These are phyloP conservation scores for Eulithis testata DNA, from an alignment of 2,888 invertebrate genomes.

Conservation along the genomic window DNA sequence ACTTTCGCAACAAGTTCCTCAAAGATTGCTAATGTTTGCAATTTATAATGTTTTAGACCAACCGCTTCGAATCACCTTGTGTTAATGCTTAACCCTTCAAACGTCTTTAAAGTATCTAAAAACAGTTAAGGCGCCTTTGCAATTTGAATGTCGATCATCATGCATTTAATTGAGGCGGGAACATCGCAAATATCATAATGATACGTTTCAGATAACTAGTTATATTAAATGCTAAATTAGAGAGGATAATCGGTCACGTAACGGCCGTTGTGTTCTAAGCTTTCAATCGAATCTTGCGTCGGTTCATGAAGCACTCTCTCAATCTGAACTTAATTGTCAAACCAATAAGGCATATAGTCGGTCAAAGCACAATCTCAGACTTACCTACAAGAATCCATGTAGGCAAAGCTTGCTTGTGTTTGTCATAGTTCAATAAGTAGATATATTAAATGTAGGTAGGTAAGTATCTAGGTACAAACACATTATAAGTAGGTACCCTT, in stretches of 20 bases:
- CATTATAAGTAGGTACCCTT: too few species aligned
- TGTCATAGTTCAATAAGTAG: constrained; percentile 8
- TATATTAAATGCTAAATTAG: constrained; percentile 67
- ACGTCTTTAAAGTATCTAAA: constrained; percentile 12
- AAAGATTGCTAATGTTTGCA: too few species aligned
- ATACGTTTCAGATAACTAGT: constrained; percentile 56
- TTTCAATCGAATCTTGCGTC: constrained; percentile 67
- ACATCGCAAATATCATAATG: constrained; percentile 59
- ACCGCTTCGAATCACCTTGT: constrained; percentile 10
- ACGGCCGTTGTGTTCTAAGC: constrained; percentile 60
- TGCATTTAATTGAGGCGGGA: constrained; percentile 49
- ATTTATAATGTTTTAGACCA: too few species aligned
- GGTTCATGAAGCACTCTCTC: constrained; percentile 30
- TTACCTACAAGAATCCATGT: constrained; percentile 34
- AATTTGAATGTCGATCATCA: constrained; percentile 52
- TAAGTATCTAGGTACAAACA: too few species aligned
- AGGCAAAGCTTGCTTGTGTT: constrained; percentile 31
- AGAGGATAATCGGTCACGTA: constrained; percentile 73
- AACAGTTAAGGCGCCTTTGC: constrained; percentile 32
- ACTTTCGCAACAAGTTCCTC: too few species aligned
- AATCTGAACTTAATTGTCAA: constrained; percentile 19
- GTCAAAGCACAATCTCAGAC: constrained; percentile 5
- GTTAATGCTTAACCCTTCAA: constrained; percentile 14
- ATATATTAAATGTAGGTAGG: constrained; percentile 22
- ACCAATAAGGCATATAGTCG: constrained; percentile 16